These are phyloP conservation scores for Dendrolimus houi DNA, from an alignment of 2,888 invertebrate species.

Conservation along the genomic window DNA sequence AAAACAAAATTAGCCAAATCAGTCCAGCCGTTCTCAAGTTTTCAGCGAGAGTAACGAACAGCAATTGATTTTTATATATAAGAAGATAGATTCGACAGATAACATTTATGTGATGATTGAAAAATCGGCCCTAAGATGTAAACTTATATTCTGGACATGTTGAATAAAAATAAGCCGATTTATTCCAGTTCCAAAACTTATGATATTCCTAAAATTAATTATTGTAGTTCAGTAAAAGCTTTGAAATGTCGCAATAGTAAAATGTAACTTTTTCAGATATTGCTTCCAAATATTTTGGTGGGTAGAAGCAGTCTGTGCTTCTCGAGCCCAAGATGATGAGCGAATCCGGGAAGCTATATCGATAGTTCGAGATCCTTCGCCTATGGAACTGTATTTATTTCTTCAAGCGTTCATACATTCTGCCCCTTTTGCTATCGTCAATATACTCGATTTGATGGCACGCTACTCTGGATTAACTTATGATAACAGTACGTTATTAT, in stretches of 20 bases:
- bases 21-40: too few species aligned
- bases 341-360: constrained; percentile 77
- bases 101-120: too few species aligned
- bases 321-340: constrained; percentile 67
- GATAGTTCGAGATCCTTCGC: constrained; percentile 78
- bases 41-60: too few species aligned
- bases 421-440: constrained; percentile 81
- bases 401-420: constrained; percentile 87
- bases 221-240: too few species aligned
- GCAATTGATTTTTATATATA: too few species aligned
- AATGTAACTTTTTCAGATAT: constrained; percentile 64
- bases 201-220: too few species aligned
- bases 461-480: constrained; percentile 71
- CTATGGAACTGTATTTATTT: constrained; percentile 85
- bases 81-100: too few species aligned
- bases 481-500: constrained; percentile 77
- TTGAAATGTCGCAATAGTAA: background rate
- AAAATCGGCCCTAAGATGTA: too few species aligned
- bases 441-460: constrained; percentile 75
- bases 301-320: constrained; percentile 80
- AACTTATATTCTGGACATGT: background rate
- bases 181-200: constrained; percentile 1
- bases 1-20: too few species aligned
- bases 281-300: constrained; percentile 86
- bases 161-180: background rate